These are phyloP conservation scores for Serinus canaria DNA, from an alignment of 2,113 vertebrate species.

Conservation along the genomic window DNA sequence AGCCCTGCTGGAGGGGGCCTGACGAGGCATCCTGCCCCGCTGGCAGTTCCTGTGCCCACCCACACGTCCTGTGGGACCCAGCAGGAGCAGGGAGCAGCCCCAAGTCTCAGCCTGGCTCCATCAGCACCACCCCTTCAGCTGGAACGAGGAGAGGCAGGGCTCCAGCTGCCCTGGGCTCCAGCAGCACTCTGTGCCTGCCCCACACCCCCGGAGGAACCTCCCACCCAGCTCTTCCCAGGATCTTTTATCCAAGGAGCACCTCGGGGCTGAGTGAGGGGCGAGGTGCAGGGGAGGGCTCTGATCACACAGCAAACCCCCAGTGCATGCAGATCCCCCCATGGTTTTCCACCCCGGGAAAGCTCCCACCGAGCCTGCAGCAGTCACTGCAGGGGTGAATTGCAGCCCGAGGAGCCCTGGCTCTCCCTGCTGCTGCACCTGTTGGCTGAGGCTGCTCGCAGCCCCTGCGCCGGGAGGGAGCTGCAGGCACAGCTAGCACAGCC, in stretches of 20 bases:
- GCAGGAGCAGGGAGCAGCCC: fast-evolving
- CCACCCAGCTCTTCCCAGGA: fast-evolving
- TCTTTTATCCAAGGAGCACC: fast-evolving
- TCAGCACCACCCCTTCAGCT: background rate
- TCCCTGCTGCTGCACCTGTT: background rate
- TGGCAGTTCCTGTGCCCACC: background rate
- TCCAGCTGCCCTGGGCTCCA: background rate
- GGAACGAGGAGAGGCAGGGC: background rate
- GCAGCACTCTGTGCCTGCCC: background rate
- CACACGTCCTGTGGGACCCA: background rate
- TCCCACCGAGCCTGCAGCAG: background rate
- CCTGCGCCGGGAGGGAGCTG: background rate
- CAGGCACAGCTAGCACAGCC: background rate
- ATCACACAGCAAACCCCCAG: background rate
- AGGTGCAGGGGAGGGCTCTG: background rate
- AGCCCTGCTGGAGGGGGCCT: background rate
- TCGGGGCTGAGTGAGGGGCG: background rate
- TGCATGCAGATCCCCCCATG: background rate
- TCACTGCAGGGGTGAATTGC: fast-evolving
- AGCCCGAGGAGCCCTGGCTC: background rate
- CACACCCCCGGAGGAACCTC: fast-evolving
- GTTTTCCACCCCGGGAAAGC: background rate
- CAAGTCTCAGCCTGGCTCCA: background rate
- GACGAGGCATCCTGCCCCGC: background rate
- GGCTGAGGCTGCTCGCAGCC: background rate